These are phyloP conservation scores for Villa cingulata DNA, from an alignment of 2,888 invertebrate species.

Conservation along the genomic window DNA sequence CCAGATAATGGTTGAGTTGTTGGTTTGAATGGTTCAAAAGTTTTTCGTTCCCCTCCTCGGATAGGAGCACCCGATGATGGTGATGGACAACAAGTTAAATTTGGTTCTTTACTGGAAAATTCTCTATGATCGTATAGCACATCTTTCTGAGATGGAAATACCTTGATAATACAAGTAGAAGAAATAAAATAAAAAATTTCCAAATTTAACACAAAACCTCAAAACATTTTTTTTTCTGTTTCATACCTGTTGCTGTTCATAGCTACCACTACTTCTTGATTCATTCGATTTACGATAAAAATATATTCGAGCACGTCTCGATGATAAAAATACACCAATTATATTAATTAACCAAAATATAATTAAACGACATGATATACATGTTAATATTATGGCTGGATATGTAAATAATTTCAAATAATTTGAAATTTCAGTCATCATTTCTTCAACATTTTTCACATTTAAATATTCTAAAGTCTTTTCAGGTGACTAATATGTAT, in stretches of 20 bases:
- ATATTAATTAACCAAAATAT: conserved; percentile 40
- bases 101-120: background rate
- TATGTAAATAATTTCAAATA: conserved; percentile 25
- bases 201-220: background rate
- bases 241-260: background rate
- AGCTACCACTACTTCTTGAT: background rate
- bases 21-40: background rate
- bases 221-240: too few species aligned
- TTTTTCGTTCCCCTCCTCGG: background rate
- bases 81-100: background rate
- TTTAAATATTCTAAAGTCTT: conserved; percentile 5
- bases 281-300: background rate
- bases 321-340: conserved; percentile 19
- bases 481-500: conserved; percentile 8
- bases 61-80: background rate
- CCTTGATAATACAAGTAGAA: background rate
- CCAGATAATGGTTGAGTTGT: background rate
- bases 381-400: conserved; percentile 37
- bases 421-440: conserved; percentile 12
- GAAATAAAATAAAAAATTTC: background rate
- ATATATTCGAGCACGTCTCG: conserved; percentile 5
- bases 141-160: background rate
- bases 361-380: conserved; percentile 37
- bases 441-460: conserved; percentile 1
- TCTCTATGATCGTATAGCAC: background rate